Conservation (phyloP, 2,113 vertebrate genomes). For the Albula goreensis region DNA sequence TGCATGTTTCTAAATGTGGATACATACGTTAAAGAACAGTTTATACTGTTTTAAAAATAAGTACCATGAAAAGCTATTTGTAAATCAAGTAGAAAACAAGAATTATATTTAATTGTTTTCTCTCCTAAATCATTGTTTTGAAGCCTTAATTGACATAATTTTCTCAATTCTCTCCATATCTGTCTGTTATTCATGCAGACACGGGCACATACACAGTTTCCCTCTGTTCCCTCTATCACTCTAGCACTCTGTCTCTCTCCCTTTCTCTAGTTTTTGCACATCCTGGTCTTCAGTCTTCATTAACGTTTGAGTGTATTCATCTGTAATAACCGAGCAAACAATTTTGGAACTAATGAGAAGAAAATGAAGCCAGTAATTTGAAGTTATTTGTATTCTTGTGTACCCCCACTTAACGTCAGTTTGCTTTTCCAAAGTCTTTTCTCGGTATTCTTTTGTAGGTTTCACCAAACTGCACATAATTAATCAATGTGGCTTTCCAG, state of each 20-base stretch:
- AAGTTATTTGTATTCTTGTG: slow-evolving; percentile 17
- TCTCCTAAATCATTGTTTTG: too few species aligned
- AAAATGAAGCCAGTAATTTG: slow-evolving; percentile 35
- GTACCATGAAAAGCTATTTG: too few species aligned
- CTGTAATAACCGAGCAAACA: slow-evolving; percentile 40
- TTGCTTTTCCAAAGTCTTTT: slow-evolving; percentile 25
- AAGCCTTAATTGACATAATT: too few species aligned
- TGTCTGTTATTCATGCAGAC: neutral
- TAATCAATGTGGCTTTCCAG: neutral
- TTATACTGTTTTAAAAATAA: too few species aligned
- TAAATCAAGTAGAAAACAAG: too few species aligned
- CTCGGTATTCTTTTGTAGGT: neutral
- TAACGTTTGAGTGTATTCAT: slow-evolving; percentile 37
- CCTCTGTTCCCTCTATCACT: neutral
- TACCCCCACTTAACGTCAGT: neutral
- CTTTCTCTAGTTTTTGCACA: slow-evolving; percentile 7
- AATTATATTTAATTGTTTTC: too few species aligned
- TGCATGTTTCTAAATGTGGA: neutral
- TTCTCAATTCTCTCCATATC: too few species aligned
- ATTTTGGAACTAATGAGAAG: slow-evolving; percentile 23
- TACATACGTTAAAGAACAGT: neutral
- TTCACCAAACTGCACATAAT: neutral
- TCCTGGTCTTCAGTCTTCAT: slow-evolving; percentile 19
- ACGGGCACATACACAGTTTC: neutral
- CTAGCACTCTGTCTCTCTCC: neutral